Percentiles rank a stretch among this genome's conserved stretches.
These are phyloP conservation scores for Chromobotia macracanthus DNA, from an alignment of 2,797 vertebrate species.

Conservation along the genomic window DNA sequence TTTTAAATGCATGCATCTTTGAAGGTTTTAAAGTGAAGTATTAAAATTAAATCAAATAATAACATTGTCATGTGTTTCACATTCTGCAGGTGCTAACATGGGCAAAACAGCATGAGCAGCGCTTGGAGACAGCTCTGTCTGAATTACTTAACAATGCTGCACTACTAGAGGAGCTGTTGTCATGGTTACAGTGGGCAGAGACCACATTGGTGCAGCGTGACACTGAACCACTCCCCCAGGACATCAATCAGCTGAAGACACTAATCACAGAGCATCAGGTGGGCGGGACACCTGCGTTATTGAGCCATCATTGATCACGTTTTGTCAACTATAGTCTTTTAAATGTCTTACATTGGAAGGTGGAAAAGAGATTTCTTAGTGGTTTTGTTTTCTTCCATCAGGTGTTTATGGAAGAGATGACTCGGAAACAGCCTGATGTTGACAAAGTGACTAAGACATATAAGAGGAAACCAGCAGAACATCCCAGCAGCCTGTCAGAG, in stretches of 20 bases:
- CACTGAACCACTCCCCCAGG: conserved; percentile 89
- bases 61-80: neutral
- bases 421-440: conserved; percentile 94
- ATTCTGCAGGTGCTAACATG: conserved; percentile 86
- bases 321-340: neutral
- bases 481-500: conserved; percentile 82
- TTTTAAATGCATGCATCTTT: too few relatives aligned
- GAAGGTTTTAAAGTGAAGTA: neutral
- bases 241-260: conserved; percentile 90
- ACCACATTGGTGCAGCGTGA: conserved; percentile 91
- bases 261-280: conserved; percentile 97
- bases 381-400: conserved; percentile 61
- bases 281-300: conserved; percentile 9
- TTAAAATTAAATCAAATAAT: neutral
- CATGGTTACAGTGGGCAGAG: conserved; percentile 96
- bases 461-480: conserved; percentile 89
- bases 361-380: conserved; percentile 19
- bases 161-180: conserved; percentile 92
- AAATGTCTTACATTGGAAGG: neutral
- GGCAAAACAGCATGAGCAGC: conserved; percentile 97
- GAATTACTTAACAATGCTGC: conserved; percentile 92
- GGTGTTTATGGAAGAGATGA: conserved; percentile 99
- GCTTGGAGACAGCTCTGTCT: conserved; percentile 86
- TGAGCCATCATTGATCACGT: neutral
- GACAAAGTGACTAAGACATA: conserved; percentile 97